These are phyloP conservation scores for Neofelis nebulosa DNA, from an alignment of 2,113 vertebrate genomes.

Conservation along the genomic window DNA sequence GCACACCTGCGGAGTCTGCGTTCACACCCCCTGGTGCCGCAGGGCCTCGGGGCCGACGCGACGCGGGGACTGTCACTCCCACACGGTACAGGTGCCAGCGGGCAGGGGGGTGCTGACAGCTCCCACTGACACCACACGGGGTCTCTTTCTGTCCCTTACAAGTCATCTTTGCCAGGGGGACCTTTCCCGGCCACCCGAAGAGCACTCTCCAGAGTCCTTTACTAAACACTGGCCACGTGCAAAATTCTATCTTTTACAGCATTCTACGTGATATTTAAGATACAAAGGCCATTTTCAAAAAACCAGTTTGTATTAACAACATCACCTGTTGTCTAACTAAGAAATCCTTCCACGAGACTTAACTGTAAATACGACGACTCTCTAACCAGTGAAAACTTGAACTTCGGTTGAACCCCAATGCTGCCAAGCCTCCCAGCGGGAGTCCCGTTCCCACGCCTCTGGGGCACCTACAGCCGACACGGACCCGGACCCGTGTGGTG, in stretches of 20 bases:
- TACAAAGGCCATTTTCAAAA: neutral
- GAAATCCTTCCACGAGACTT: neutral
- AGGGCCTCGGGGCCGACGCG: too few relatives aligned
- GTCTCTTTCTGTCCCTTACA: neutral
- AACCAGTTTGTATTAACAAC: neutral
- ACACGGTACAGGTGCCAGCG: neutral
- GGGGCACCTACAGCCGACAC: neutral
- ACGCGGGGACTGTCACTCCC: too few relatives aligned
- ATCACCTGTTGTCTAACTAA: neutral
- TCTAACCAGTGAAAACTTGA: neutral
- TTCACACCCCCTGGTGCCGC: neutral
- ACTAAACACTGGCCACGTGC: neutral
- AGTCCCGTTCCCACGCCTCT: rapidly evolving
- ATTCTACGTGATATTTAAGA: neutral
- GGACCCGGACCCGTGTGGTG: rapidly evolving
- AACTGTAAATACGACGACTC: neutral
- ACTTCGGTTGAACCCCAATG: neutral
- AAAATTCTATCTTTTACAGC: neutral
- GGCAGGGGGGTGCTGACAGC: neutral
- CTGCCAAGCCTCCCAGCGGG: rapidly evolving
- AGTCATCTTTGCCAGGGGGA: neutral
- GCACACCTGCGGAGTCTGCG: neutral
- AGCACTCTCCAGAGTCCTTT: neutral
- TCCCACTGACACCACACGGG: rapidly evolving
- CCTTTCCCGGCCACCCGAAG: neutral